Conservation (phyloP, 2,888 invertebrate species). For the Strigamia crassipes region DNA sequence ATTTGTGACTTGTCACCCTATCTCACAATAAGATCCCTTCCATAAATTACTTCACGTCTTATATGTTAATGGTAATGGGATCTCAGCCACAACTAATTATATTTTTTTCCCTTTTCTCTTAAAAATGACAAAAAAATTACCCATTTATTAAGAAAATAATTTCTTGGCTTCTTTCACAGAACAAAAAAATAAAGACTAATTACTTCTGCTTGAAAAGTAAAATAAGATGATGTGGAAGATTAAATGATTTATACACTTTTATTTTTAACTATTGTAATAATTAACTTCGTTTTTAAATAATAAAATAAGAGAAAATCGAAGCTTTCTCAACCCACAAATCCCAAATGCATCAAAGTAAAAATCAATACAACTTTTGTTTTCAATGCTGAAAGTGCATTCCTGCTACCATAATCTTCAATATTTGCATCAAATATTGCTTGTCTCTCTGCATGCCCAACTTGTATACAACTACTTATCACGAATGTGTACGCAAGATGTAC, state of each 20-base stretch:
- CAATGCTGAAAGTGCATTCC: no score
- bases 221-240: not conserved
- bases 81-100: slow-evolving; percentile 2
- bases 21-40: slow-evolving; percentile 4
- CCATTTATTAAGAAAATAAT: not conserved
- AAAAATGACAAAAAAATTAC: not conserved
- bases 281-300: no score
- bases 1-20: slow-evolving; percentile 10
- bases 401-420: no score
- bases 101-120: not conserved
- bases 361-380: no score
- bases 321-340: no score
- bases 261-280: not conserved
- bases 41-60: slow-evolving; percentile 10
- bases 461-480: no score
- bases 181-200: not conserved
- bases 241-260: not conserved
- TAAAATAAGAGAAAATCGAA: no score
- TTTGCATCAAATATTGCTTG: no score
- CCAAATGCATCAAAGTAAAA: no score
- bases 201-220: not conserved
- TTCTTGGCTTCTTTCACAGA: not conserved
- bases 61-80: slow-evolving; percentile 4
- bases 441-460: no score
- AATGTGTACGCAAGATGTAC: no score